Evolutionary conservation across 2,113 vertebrate genomes (phyloP).

Genomic region (Poicephalus gulielmi): DNA sequence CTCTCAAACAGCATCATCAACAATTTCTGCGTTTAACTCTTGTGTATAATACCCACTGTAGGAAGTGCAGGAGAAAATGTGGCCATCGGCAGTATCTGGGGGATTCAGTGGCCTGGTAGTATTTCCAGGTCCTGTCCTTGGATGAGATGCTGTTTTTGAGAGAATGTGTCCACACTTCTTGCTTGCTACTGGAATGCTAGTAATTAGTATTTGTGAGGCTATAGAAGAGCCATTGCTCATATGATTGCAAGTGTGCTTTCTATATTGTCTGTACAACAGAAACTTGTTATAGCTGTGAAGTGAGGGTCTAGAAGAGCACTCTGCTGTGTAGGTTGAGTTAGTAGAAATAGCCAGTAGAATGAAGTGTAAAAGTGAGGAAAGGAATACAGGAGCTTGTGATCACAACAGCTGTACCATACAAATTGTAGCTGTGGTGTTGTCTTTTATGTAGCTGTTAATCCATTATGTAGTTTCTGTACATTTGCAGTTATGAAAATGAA

Average conservation of each 20-base stretch:
- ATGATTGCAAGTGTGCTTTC: background rate
- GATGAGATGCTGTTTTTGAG: background rate
- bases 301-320: background rate
- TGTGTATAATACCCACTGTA: background rate
- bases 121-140: background rate
- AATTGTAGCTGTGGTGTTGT: background rate
- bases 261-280: background rate
- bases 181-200: background rate
- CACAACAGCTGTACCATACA: background rate
- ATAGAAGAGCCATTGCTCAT: background rate
- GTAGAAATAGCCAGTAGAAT: background rate
- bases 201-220: background rate
- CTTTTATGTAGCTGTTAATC: background rate
- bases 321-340: background rate
- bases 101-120: background rate
- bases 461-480: rapidly evolving
- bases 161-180: rapidly evolving
- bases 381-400: background rate
- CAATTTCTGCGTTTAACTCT: background rate
- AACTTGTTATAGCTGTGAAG: background rate
- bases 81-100: rapidly evolving
- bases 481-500: background rate
- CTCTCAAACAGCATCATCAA: background rate
- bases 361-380: background rate
- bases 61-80: background rate